These are phyloP conservation scores for Columba guinea DNA, from an alignment of 2,797 vertebrate species.

Conservation along the genomic window DNA sequence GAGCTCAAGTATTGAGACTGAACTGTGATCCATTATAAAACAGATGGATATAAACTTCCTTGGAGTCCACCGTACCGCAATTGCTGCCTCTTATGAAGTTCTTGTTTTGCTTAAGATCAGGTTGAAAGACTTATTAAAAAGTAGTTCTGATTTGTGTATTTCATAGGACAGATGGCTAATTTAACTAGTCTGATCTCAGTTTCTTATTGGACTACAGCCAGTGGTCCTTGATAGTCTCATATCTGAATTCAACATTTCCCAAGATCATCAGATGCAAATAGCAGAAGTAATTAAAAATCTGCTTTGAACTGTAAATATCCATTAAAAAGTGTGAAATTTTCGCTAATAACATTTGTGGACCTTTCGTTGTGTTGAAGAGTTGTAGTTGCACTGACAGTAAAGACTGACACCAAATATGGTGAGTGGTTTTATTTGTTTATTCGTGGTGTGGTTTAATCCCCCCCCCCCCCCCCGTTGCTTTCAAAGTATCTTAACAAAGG, in stretches of 20 bases:
- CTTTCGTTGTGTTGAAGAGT: constrained; percentile 30
- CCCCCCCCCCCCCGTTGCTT: not conserved
- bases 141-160: not conserved
- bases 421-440: constrained; percentile 15
- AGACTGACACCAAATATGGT: constrained; percentile 44
- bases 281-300: constrained; percentile 59
- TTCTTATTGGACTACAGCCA: constrained; percentile 21
- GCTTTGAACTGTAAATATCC: constrained; percentile 43
- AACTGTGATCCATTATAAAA: not conserved
- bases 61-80: not conserved
- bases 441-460: not conserved
- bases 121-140: constrained; percentile 3
- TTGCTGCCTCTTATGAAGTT: not conserved
- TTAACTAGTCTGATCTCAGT: constrained; percentile 3
- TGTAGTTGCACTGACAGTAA: constrained; percentile 40
- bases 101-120: not conserved
- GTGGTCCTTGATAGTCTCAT: not conserved
- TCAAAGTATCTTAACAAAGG: constrained; percentile 17
- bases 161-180: constrained; percentile 15
- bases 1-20: not conserved
- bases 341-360: not conserved
- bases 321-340: constrained; percentile 16
- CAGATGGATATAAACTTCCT: not conserved
- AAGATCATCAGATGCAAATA: not conserved
- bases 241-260: not conserved